Percentiles rank a stretch among this genome's conserved stretches.
These are phyloP conservation scores for Bombus superbus DNA, from an alignment of 1,140 invertebrate species.

Conservation along the genomic window DNA sequence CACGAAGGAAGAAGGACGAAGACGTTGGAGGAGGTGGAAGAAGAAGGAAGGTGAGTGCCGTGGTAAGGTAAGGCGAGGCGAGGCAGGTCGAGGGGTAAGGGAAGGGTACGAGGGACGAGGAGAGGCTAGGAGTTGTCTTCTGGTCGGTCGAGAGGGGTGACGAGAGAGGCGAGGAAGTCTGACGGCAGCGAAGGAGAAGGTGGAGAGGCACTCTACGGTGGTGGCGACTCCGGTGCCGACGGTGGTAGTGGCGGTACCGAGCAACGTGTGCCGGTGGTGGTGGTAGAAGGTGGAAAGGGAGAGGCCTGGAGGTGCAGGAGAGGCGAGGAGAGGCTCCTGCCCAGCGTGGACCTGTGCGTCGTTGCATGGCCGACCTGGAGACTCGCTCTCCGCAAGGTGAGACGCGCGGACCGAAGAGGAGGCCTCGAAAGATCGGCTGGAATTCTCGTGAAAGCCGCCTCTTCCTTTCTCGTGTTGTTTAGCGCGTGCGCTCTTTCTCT, in stretches of 20 bases:
- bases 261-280: constrained; percentile 31
- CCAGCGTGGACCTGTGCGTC: constrained; percentile 79
- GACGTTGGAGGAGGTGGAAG: constrained; percentile 30
- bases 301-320: constrained; percentile 63
- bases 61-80: constrained; percentile 35
- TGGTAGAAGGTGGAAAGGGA: constrained; percentile 67
- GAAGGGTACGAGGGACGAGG: constrained; percentile 31
- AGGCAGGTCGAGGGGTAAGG: not conserved
- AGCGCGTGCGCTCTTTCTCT: constrained; percentile 40
- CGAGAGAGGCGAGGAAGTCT: constrained; percentile 53
- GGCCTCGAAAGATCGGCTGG: constrained; percentile 64
- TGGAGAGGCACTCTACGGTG: constrained; percentile 47
- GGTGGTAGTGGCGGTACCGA: constrained; percentile 45
- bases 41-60: constrained; percentile 44
- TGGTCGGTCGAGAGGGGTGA: constrained; percentile 31
- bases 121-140: constrained; percentile 58
- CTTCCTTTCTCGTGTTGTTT: constrained; percentile 59
- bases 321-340: constrained; percentile 66
- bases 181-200: constrained; percentile 58
- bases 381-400: constrained; percentile 82
- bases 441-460: constrained; percentile 69
- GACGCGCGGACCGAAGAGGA: constrained; percentile 79
- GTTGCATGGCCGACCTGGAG: constrained; percentile 79
- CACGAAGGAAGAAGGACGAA: constrained; percentile 55
- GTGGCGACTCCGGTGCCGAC: constrained; percentile 53